phyloP scores from a whole-genome alignment of 2,113 vertebrate genomes.

The Mirza zaza region DNA sequence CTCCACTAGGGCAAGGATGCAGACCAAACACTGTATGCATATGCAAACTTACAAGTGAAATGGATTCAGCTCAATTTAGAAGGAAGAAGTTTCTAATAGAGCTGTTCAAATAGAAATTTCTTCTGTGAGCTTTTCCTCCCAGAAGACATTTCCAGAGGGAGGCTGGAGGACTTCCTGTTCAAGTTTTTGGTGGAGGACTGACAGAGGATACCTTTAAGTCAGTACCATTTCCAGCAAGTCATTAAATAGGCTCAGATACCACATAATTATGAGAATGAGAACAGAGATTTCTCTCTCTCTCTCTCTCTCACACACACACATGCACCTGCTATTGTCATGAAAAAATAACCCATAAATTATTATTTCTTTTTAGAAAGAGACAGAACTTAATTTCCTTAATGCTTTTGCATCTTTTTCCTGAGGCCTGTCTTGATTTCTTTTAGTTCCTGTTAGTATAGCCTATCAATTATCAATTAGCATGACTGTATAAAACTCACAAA shows the following conservation, averaged over 20 bases:
- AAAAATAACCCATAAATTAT: background rate
- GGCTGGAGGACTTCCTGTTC: background rate
- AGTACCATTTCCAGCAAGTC: slow-evolving; percentile 20
- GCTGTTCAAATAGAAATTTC: too few relatives aligned
- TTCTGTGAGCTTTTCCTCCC: background rate
- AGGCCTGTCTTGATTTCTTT: background rate
- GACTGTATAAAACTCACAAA: background rate
- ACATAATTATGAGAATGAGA: slow-evolving; percentile 10
- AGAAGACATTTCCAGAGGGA: background rate
- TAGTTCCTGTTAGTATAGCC: background rate
- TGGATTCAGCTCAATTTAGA: background rate
- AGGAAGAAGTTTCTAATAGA: background rate
- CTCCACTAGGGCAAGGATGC: background rate
- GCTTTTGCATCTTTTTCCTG: background rate
- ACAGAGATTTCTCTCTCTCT: background rate
- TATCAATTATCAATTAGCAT: background rate
- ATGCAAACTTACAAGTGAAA: background rate
- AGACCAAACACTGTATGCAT: background rate
- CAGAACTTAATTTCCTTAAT: slow-evolving; percentile 9
- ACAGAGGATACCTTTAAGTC: background rate
- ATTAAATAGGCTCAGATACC: background rate
- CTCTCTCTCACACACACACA: background rate
- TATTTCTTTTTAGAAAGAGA: slow-evolving; percentile 29
- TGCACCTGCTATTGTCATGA: background rate
- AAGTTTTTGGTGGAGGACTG: background rate